Conservation (phyloP, 2,797 vertebrate genomes). For the Furcifer pardalis region DNA sequence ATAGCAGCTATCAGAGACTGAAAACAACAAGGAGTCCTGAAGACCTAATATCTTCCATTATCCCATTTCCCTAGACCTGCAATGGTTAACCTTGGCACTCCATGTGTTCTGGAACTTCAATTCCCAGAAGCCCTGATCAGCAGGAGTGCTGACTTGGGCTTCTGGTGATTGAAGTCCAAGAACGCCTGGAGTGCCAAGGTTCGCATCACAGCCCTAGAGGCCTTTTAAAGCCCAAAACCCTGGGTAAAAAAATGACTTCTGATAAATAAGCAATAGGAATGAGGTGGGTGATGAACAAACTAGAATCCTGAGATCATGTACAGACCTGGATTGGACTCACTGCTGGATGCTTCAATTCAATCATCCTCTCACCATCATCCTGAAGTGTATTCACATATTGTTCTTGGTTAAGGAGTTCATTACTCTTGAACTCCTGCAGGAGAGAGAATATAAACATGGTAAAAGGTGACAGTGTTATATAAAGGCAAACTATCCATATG, state of each 20-base stretch:
- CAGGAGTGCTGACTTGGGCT: too few relatives aligned
- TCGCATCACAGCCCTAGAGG: too few relatives aligned
- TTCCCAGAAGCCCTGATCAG: too few relatives aligned
- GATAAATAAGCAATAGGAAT: neutral
- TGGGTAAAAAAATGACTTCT: neutral
- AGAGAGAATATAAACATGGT: neutral
- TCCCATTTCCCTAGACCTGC: neutral
- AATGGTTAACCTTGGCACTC: too few relatives aligned
- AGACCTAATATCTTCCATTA: neutral
- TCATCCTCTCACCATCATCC: conserved; percentile 91
- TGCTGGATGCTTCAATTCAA: conserved; percentile 92
- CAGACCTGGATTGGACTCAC: conserved; percentile 86
- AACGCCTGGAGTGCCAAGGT: too few relatives aligned
- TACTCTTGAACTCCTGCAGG: conserved; percentile 91
- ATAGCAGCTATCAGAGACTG: neutral
- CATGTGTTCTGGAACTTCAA: too few relatives aligned
- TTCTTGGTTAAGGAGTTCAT: conserved; percentile 89
- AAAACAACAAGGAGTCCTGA: neutral
- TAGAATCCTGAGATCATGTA: neutral
- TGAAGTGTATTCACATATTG: conserved; percentile 88
- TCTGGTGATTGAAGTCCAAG: too few relatives aligned
- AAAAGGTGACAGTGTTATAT: neutral
- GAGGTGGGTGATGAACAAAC: neutral
- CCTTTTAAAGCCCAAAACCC: neutral
- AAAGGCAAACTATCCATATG: too few relatives aligned